phyloP scores from a whole-genome alignment of 92 coral and sea anemone species.

The Porites divaricata region DNA sequence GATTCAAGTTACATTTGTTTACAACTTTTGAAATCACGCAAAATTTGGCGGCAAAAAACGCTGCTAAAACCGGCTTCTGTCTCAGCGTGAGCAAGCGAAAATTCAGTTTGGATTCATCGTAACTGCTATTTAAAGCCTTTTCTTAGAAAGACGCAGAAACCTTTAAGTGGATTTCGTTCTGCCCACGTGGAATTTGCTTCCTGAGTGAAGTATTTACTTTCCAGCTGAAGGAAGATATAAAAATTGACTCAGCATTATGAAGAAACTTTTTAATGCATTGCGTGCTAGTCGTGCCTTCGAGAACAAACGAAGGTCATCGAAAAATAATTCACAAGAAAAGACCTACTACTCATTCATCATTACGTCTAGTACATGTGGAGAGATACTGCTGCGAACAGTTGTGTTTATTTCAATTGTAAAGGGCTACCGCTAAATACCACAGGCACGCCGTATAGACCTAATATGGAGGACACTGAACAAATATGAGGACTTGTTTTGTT shows the following conservation, averaged over 20 bases:
- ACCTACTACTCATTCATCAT: slow-evolving; percentile 13
- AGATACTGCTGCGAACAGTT: slow-evolving; percentile 42
- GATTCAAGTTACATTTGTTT: slow-evolving; percentile 45
- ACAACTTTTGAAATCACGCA: slow-evolving; percentile 38
- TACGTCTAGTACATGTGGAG: slow-evolving; percentile 38
- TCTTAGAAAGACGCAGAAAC: background rate
- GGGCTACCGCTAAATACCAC: slow-evolving; percentile 29
- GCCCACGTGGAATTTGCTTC: background rate
- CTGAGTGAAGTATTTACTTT: background rate
- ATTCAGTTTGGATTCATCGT: background rate
- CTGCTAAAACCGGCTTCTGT: background rate
- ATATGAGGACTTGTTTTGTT: background rate
- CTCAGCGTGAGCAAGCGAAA: slow-evolving; percentile 41
- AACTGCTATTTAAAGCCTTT: background rate
- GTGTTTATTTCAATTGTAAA: slow-evolving; percentile 35
- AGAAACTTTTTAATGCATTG: background rate
- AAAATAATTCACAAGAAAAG: slow-evolving; percentile 28
- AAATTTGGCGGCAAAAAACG: slow-evolving; percentile 32
- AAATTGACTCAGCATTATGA: background rate
- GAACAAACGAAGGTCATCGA: slow-evolving; percentile 38
- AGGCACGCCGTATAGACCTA: slow-evolving; percentile 14
- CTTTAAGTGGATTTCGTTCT: background rate
- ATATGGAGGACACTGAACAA: background rate
- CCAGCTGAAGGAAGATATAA: background rate
- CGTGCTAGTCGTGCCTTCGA: slow-evolving; percentile 29